A percentile compares a stretch with the other conserved stretches of the same genome.
These are phyloP conservation scores for Aelia acuminata DNA, from an alignment of 2,888 invertebrate species.

Conservation along the genomic window DNA sequence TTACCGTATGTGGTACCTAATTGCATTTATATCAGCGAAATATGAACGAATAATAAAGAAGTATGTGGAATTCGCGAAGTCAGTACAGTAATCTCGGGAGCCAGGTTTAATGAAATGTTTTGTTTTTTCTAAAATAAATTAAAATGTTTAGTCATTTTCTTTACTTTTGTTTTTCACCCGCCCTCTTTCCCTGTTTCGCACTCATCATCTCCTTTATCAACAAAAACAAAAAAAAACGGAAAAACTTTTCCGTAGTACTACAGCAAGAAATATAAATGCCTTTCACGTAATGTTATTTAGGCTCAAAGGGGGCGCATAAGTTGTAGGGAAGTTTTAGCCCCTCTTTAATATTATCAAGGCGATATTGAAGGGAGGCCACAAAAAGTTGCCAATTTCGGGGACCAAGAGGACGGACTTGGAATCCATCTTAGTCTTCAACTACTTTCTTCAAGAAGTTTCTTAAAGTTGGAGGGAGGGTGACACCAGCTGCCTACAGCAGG, in stretches of 20 bases:
- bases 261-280: background rate
- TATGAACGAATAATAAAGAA: no score
- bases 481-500: background rate
- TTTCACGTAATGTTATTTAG: conserved; percentile 27
- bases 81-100: no score
- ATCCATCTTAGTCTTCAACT: conserved; percentile 36
- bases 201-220: background rate
- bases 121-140: no score
- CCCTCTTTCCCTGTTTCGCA: background rate
- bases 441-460: conserved; percentile 20
- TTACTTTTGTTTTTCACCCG: background rate
- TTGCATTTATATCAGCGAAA: no score
- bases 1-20: no score
- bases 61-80: no score
- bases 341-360: conserved; percentile 11
- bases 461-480: conserved; percentile 20
- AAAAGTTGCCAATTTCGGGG: conserved; percentile 13
- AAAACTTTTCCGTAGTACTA: background rate
- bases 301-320: conserved; percentile 2
- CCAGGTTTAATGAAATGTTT: no score
- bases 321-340: background rate
- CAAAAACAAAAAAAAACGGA: background rate
- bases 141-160: background rate
- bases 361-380: conserved; percentile 14
- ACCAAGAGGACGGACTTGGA: background rate